phyloP scores from a whole-genome alignment of 2,797 vertebrate species.

The Hydrophis major region DNA sequence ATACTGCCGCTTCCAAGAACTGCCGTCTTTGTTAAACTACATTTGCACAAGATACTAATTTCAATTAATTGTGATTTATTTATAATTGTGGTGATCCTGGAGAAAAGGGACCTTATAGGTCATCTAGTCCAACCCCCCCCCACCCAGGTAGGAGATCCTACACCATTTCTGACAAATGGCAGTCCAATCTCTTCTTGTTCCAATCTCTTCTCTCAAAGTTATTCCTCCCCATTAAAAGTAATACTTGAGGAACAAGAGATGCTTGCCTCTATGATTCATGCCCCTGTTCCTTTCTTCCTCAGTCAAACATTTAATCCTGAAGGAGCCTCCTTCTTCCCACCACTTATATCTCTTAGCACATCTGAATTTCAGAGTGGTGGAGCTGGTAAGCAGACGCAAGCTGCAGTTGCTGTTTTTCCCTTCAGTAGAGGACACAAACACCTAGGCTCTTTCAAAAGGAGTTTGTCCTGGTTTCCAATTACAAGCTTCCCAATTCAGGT shows the following conservation, averaged over 20 bases:
- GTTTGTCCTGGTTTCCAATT: slow-evolving; percentile 24
- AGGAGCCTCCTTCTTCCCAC: slow-evolving; percentile 47
- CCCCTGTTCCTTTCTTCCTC: slow-evolving; percentile 33
- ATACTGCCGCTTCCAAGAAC: not conserved
- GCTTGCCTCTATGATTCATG: slow-evolving; percentile 36
- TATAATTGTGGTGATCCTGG: not conserved
- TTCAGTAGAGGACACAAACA: slow-evolving; percentile 21
- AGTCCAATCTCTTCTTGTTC: no score
- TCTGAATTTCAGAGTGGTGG: slow-evolving; percentile 38
- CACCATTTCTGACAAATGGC: no score
- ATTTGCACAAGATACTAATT: not conserved
- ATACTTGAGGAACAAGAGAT: slow-evolving; percentile 20
- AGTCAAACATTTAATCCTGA: slow-evolving; percentile 13
- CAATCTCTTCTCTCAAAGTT: not conserved
- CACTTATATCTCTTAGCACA: slow-evolving; percentile 42
- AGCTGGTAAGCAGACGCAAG: not conserved
- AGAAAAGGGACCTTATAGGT: not conserved
- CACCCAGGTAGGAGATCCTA: no score
- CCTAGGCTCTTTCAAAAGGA: slow-evolving; percentile 35
- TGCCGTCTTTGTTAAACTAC: not conserved
- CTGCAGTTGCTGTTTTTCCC: slow-evolving; percentile 5
- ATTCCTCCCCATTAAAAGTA: not conserved
- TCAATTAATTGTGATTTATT: not conserved
- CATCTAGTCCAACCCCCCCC: no score
- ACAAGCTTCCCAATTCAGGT: slow-evolving; percentile 51